A percentile compares a stretch with the other conserved stretches of the same genome.
These are phyloP conservation scores for Microcebus jonahi DNA, from an alignment of 2,113 vertebrate genomes.

Conservation along the genomic window DNA sequence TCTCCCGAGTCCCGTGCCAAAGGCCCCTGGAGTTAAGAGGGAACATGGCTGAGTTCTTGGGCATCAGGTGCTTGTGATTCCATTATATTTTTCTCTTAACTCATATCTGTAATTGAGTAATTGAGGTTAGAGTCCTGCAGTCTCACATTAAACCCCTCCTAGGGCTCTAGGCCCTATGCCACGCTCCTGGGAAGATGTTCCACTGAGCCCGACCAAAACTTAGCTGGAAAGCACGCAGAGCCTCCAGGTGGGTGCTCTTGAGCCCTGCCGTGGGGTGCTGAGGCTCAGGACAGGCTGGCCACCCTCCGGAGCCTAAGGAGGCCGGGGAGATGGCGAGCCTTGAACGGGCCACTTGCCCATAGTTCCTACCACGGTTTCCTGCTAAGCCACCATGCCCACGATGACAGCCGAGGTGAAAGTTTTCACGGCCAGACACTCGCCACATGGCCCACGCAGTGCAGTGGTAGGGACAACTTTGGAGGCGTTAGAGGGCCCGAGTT, in stretches of 20 bases:
- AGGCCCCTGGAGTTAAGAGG: neutral
- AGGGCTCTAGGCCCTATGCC: neutral
- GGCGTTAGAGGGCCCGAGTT: neutral
- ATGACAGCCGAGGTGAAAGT: accelerated
- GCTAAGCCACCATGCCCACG: neutral
- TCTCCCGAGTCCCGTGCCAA: neutral
- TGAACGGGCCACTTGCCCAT: accelerated
- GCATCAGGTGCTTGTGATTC: neutral
- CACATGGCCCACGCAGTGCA: accelerated
- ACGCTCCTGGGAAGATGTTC: neutral
- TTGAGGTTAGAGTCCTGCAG: neutral
- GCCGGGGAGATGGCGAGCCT: neutral
- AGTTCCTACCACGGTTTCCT: neutral
- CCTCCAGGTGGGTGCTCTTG: accelerated
- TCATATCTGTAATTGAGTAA: neutral
- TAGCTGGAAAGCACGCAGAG: neutral
- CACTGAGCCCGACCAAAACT: neutral
- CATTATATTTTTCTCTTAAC: neutral
- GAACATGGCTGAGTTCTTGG: neutral
- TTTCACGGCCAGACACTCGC: accelerated
- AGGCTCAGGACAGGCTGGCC: neutral
- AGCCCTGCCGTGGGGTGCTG: accelerated
- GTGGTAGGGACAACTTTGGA: accelerated
- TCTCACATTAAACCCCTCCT: neutral
- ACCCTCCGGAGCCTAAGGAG: neutral